phyloP scores from a whole-genome alignment of 2,797 vertebrate species.

The Chrysocyon brachyurus region DNA sequence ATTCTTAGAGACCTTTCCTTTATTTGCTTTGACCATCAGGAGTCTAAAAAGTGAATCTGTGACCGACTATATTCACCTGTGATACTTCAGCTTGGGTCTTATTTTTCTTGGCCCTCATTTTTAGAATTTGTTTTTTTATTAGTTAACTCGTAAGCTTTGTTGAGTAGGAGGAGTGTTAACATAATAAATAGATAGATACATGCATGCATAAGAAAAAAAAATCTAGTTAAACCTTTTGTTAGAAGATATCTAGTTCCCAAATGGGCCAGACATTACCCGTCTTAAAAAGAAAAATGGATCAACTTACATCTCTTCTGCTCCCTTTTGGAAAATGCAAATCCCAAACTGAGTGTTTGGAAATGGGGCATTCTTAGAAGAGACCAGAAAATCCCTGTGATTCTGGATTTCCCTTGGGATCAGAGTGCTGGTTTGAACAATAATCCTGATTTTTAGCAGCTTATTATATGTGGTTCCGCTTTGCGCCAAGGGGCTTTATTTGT shows the following conservation, averaged over 20 bases:
- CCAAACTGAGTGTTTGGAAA: conserved; percentile 10
- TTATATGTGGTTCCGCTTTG: conserved; percentile 1
- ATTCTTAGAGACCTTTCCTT: neutral
- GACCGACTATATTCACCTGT: neutral
- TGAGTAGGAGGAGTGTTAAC: neutral
- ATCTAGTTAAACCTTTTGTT: neutral
- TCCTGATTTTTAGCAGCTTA: conserved; percentile 64
- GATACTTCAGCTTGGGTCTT: neutral
- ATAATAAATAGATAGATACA: neutral
- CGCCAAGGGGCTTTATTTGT: neutral
- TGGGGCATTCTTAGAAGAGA: conserved; percentile 49
- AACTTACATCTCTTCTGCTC: neutral
- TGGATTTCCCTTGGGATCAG: conserved; percentile 5
- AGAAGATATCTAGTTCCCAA: conserved; percentile 37
- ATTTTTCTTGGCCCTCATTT: conserved; percentile 1
- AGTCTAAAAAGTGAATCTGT: conserved; percentile 1
- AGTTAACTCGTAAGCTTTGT: conserved; percentile 47
- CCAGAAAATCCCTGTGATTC: conserved; percentile 29
- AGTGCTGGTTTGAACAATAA: conserved; percentile 45
- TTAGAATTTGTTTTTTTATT: conserved; percentile 35
- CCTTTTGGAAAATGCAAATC: neutral
- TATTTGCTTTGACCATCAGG: conserved; percentile 7
- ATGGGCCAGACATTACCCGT: neutral
- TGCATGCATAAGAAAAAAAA: neutral
- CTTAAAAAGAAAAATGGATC: conserved; percentile 40